phyloP scores from a whole-genome alignment of 2,113 vertebrate genomes.

The Aramus guarauna region DNA sequence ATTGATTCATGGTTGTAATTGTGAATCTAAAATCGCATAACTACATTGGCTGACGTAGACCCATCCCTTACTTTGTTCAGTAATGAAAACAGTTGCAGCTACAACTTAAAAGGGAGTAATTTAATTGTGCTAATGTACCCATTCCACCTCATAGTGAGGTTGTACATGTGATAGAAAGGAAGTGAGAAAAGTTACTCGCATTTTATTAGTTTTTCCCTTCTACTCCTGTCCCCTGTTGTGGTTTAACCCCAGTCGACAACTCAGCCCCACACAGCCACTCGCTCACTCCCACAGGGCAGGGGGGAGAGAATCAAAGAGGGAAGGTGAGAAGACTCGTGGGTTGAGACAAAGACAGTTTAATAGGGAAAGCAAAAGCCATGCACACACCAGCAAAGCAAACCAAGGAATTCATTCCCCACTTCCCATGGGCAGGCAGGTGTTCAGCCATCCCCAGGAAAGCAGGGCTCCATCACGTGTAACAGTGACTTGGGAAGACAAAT shows the following conservation, averaged over 20 bases:
- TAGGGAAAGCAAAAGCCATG: rapidly evolving
- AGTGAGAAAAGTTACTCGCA: background rate
- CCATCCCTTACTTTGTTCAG: background rate
- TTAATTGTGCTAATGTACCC: background rate
- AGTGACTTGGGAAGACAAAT: background rate
- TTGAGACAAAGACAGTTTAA: background rate
- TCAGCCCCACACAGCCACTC: rapidly evolving
- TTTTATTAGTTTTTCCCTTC: background rate
- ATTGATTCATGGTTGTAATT: background rate
- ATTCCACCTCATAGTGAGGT: background rate
- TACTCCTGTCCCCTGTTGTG: rapidly evolving
- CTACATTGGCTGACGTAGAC: rapidly evolving
- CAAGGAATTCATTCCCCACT: background rate
- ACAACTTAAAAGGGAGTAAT: background rate
- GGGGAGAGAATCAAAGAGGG: background rate
- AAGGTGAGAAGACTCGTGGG: rapidly evolving
- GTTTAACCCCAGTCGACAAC: background rate
- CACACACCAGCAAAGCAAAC: rapidly evolving
- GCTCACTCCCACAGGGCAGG: background rate
- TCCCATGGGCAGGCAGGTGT: rapidly evolving
- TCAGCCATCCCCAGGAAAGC: background rate
- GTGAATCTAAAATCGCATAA: background rate
- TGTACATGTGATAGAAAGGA: background rate
- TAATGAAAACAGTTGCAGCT: background rate
- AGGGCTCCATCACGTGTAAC: rapidly evolving